Percentiles rank a stretch among this genome's conserved stretches.
phyloP scores from a whole-genome alignment of 2,888 invertebrate species.

The Leucophenga maculata region DNA sequence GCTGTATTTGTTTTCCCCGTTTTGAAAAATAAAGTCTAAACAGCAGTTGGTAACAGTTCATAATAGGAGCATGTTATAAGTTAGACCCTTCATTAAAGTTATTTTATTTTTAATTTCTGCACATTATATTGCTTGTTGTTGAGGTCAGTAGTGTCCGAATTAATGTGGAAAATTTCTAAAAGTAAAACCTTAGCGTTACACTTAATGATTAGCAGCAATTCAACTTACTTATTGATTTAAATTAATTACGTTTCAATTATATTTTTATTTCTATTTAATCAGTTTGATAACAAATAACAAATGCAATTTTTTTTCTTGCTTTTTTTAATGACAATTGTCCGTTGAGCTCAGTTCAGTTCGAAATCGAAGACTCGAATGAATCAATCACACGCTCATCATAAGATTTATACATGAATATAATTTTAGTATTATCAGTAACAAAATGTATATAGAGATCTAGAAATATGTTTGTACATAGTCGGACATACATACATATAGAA shows the following conservation, averaged over 20 bases:
- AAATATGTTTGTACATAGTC: neutral
- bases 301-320: neutral
- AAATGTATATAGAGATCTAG: neutral
- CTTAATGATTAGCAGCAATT: constrained; percentile 1
- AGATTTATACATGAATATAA: constrained; percentile 18
- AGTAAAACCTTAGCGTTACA: neutral
- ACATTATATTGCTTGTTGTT: neutral
- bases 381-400: constrained; percentile 8
- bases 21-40: too few relatives aligned
- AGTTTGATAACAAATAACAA: neutral
- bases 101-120: neutral
- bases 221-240: constrained; percentile 52
- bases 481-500: neutral
- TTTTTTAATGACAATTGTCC: neutral
- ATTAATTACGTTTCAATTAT: constrained; percentile 49
- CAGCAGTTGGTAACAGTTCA: too few relatives aligned
- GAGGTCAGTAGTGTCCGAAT: neutral
- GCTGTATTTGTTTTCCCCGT: too few relatives aligned
- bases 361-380: constrained; percentile 16
- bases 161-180: constrained; percentile 12
- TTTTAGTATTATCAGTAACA: neutral
- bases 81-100: too few relatives aligned
- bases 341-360: constrained; percentile 2
- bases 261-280: neutral
- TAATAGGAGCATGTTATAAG: too few relatives aligned